Evolutionary conservation across 2,113 vertebrate genomes (phyloP).

Genomic region (Turdus rufiventris): DNA sequence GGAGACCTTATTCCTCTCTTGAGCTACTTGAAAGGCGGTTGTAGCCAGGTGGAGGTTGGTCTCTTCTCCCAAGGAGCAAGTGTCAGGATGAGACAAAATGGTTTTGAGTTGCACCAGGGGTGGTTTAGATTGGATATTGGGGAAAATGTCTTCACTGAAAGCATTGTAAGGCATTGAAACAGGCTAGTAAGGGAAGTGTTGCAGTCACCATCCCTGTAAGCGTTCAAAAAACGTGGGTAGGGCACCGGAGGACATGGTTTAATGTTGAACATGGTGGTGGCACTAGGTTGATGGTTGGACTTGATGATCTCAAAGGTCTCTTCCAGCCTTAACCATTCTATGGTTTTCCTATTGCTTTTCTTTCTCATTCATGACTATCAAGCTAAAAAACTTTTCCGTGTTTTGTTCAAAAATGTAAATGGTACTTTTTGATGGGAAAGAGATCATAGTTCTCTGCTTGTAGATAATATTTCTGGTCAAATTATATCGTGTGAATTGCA

Average conservation of each 20-base stretch:
- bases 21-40: not conserved
- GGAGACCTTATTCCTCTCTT: accelerated
- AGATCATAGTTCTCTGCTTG: not conserved
- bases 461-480: not conserved
- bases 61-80: not conserved
- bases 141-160: not conserved
- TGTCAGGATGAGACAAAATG: not conserved
- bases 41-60: accelerated
- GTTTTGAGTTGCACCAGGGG: not conserved
- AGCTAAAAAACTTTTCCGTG: not conserved
- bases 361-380: not conserved
- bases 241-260: not conserved
- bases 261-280: not conserved
- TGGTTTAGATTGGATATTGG: not conserved
- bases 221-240: not conserved
- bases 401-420: not conserved
- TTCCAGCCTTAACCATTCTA: not conserved
- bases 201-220: not conserved
- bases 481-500: not conserved
- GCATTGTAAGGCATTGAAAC: not conserved
- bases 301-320: not conserved
- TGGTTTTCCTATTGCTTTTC: not conserved
- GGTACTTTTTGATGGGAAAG: not conserved
- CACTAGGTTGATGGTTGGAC: not conserved
- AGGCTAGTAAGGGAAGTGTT: not conserved